These are phyloP conservation scores for Lithobius niger DNA, from an alignment of 1,140 invertebrate genomes.

Conservation along the genomic window DNA sequence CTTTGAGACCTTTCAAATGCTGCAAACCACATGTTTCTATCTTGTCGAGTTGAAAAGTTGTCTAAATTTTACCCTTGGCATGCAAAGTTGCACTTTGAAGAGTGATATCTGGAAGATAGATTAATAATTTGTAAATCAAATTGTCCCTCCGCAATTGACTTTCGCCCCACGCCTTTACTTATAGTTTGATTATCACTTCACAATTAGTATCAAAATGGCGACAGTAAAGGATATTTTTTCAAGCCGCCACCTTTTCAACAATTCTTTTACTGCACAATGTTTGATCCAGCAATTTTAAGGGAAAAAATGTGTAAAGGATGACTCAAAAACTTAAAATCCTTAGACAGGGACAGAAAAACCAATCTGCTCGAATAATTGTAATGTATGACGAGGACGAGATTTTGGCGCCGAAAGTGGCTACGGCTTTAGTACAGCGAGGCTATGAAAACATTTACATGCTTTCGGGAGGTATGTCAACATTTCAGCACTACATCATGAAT, in stretches of 20 bases:
- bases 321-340: background rate
- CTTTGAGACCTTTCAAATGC: too few species aligned
- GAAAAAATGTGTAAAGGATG: conserved; percentile 13
- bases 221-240: background rate
- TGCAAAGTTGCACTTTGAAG: too few species aligned
- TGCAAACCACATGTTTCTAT: too few species aligned
- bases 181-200: too few species aligned
- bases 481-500: background rate
- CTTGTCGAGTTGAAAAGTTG: too few species aligned
- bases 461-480: conserved; percentile 33
- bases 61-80: too few species aligned
- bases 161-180: too few species aligned
- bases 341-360: conserved; percentile 37
- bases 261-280: background rate
- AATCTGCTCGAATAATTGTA: conserved; percentile 35
- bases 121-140: too few species aligned
- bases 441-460: conserved; percentile 41
- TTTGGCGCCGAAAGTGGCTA: conserved; percentile 28
- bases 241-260: background rate
- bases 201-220: too few species aligned
- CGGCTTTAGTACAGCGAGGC: conserved; percentile 37
- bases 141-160: too few species aligned
- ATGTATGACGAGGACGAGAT: conserved; percentile 40
- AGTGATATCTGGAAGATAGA: too few species aligned
- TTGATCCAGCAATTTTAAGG: background rate